phyloP scores from a whole-genome alignment of 2,113 vertebrate species.

The Rhineura floridana region DNA sequence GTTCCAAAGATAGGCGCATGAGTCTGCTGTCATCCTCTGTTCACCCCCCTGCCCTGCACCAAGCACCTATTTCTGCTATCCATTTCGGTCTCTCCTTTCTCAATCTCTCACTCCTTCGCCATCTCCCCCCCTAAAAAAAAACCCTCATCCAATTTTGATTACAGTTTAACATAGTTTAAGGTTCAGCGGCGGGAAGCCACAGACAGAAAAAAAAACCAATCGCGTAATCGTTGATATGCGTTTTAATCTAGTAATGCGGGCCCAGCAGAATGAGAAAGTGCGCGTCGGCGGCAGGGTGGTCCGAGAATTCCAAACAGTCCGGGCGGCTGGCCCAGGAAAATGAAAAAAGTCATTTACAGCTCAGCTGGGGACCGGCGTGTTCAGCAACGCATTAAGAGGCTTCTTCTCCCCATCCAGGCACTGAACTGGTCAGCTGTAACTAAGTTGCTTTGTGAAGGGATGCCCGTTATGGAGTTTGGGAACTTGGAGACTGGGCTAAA shows the following conservation, averaged over 20 bases:
- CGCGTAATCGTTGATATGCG: slow-evolving; percentile 79
- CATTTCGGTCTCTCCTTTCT: slow-evolving; percentile 26
- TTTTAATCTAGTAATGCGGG: slow-evolving; percentile 83
- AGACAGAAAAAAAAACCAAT: slow-evolving; percentile 68
- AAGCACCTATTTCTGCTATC: not conserved
- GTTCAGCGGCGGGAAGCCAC: slow-evolving; percentile 53
- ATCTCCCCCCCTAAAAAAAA: not conserved
- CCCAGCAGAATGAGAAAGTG: slow-evolving; percentile 69
- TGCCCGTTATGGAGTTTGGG: not conserved
- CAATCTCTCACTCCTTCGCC: slow-evolving; percentile 13
- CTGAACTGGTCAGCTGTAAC: slow-evolving; percentile 67
- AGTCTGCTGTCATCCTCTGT: not conserved
- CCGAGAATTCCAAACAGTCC: slow-evolving; percentile 81
- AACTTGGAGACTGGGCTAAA: not conserved
- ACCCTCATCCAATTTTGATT: slow-evolving; percentile 55
- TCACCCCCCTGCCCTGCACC: not conserved
- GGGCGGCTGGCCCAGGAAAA: slow-evolving; percentile 70
- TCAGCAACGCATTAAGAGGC: slow-evolving; percentile 41
- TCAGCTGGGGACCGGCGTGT: slow-evolving; percentile 75
- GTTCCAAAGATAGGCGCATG: not conserved
- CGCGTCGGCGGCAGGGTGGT: slow-evolving; percentile 57
- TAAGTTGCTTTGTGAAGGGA: slow-evolving; percentile 13
- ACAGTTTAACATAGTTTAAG: slow-evolving; percentile 74
- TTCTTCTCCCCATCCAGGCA: slow-evolving; percentile 33
- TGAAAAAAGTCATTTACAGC: slow-evolving; percentile 83